These are phyloP conservation scores for Trachythela sp. DNA, from an alignment of 64 coral and sea anemone genomes.

Conservation along the genomic window DNA sequence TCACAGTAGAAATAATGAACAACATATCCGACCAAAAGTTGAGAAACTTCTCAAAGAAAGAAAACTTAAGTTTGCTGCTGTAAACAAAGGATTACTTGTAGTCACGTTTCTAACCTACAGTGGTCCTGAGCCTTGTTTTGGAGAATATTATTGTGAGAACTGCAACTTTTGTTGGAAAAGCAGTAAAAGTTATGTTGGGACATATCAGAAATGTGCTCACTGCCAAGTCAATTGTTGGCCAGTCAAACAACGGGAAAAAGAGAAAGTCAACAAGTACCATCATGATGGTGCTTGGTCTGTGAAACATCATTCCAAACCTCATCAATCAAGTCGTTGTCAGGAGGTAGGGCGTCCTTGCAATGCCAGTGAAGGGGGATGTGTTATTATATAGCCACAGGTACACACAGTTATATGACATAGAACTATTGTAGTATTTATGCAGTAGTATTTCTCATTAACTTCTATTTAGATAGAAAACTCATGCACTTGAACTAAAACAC, in stretches of 20 bases:
- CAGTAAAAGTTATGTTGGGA: conserved; percentile 6
- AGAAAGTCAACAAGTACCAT: not conserved
- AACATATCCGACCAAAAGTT: conserved; percentile 60
- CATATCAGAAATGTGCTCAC: conserved; percentile 14
- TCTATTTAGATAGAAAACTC: too few relatives aligned
- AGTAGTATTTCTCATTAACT: too few relatives aligned
- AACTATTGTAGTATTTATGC: too few relatives aligned
- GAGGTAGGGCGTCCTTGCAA: not conserved
- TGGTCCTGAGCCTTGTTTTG: conserved; percentile 48
- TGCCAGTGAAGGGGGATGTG: too few relatives aligned
- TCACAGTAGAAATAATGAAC: conserved; percentile 46
- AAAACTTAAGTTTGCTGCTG: not conserved
- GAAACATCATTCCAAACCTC: not conserved
- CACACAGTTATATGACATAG: too few relatives aligned
- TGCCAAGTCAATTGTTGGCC: conserved; percentile 28
- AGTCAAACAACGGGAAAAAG: conserved; percentile 44
- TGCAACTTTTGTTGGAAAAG: conserved; percentile 33
- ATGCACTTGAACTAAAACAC: too few relatives aligned
- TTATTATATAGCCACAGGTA: too few relatives aligned
- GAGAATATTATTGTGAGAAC: conserved; percentile 36
- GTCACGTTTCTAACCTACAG: conserved; percentile 46
- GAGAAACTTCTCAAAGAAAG: conserved; percentile 11
- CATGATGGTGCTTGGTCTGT: not conserved
- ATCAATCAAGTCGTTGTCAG: conserved; percentile 24
- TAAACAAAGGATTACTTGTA: conserved; percentile 47